These are phyloP conservation scores for Rhea americana DNA, from an alignment of 2,113 vertebrate species.

Conservation along the genomic window DNA sequence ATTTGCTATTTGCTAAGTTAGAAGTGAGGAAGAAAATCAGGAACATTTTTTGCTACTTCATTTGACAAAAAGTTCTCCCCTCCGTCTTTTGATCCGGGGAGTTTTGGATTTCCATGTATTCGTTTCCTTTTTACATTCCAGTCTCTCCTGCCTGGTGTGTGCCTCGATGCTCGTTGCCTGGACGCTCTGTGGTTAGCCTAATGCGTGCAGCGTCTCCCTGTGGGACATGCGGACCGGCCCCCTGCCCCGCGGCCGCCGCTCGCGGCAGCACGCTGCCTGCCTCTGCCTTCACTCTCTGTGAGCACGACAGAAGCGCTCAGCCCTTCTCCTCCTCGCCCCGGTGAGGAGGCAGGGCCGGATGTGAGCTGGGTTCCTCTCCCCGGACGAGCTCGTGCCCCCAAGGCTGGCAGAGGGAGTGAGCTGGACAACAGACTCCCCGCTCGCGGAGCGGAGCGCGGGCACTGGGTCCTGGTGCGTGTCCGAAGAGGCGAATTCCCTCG, in stretches of 20 bases:
- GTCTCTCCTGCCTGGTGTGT: neutral
- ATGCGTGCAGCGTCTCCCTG: neutral
- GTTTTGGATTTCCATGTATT: neutral
- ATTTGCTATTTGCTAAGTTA: neutral
- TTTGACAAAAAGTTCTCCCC: neutral
- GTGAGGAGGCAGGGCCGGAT: neutral
- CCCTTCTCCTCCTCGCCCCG: neutral
- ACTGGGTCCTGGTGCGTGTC: neutral
- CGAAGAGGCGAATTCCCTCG: accelerated
- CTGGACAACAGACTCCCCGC: neutral
- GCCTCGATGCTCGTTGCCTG: neutral
- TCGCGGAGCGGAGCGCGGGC: neutral
- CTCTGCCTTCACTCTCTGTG: neutral
- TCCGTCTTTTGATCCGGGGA: neutral
- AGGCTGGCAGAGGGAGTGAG: neutral
- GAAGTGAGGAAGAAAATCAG: neutral
- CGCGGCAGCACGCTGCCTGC: neutral
- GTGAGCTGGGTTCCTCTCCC: neutral
- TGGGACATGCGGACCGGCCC: too few species aligned
- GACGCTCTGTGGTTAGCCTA: neutral
- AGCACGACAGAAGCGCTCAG: too few species aligned
- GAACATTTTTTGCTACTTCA: neutral
- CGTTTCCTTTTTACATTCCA: neutral
- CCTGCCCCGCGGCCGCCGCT: too few species aligned
- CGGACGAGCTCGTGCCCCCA: too few species aligned